These are phyloP conservation scores for Myotis myotis DNA, from an alignment of 2,797 vertebrate species.

Conservation along the genomic window DNA sequence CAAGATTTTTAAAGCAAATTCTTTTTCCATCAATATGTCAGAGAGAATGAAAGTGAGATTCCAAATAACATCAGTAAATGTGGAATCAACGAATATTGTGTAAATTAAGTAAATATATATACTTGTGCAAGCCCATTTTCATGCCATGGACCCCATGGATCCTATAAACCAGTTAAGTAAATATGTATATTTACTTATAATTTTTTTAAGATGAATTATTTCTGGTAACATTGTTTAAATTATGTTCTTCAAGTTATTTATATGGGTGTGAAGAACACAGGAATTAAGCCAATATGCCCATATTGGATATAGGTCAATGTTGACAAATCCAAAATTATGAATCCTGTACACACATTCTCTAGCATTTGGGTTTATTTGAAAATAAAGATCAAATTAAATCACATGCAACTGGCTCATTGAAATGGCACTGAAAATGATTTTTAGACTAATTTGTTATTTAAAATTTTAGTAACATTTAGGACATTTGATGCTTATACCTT, in stretches of 20 bases:
- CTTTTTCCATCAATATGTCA: not conserved
- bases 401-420: not conserved
- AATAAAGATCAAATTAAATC: slow-evolving; percentile 38
- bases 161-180: too few species aligned
- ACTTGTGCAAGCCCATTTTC: too few species aligned
- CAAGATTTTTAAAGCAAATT: slow-evolving; percentile 1
- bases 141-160: too few species aligned
- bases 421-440: slow-evolving; percentile 32
- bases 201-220: slow-evolving; percentile 14
- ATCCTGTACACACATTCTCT: not conserved
- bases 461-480: slow-evolving; percentile 4
- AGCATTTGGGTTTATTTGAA: slow-evolving; percentile 41
- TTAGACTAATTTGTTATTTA: slow-evolving; percentile 38
- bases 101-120: not conserved
- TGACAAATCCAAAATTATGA: not conserved
- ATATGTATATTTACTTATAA: too few species aligned
- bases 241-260: not conserved
- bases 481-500: not conserved
- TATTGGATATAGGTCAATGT: not conserved
- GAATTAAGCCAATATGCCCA: not conserved
- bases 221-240: not conserved
- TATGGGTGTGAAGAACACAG: not conserved
- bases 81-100: not conserved
- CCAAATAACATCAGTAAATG: not conserved
- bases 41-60: not conserved